Evolutionary conservation across 2,113 vertebrate genomes (phyloP), one percentile per base, ranked within the genome.

Genomic region (Cepphus grylle): DNA sequence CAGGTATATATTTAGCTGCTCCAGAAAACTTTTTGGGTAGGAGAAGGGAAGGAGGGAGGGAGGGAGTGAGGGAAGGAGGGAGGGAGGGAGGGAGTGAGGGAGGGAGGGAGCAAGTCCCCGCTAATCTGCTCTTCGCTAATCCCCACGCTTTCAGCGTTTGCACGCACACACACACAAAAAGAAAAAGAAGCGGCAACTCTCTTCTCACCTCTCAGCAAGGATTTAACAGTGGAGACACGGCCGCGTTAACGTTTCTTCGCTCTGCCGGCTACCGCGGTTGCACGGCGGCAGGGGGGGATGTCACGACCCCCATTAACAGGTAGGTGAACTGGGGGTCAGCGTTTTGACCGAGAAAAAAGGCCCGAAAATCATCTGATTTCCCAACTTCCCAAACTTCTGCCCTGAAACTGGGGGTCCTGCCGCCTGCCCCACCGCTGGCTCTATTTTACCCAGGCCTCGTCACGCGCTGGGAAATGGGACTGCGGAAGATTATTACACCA

Each of bases 1-100:
- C 96, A 98, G 96, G 95, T 96, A 97, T 95, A 96, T 97, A 98
- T 97, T 98, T 98, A 97, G 95, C 88, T 89, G 86, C 77, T 94
- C 93, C 96, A 93, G 90, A 96, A 94, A 96, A 96, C 91, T 93
- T 97, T 96, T 92, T 65, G 65, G 92, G 34, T 8, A 71, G 76
- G 74, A 81, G 53, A 30, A 49, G 27, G 49, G 49, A 59, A 45
- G 26, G 27, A 63, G 18, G 26, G 27, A 63, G 18, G 8, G n/a
- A 18, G n/a, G 43, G 70, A 38, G 40, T 9, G 40, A 40, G 40
- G 40, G 40, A n/a, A n/a, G n/a, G n/a, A n/a, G 74, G 71, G 56
- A 82, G 71, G 5, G 6, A 43, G 9, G 86, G 89, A 95, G 93
- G n/a, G n/a, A n/a, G n/a, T n/a, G n/a, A n/a, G 74, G 71, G 56